phyloP scores from a whole-genome alignment of 2,888 invertebrate genomes.

The Melanostoma scalare region DNA sequence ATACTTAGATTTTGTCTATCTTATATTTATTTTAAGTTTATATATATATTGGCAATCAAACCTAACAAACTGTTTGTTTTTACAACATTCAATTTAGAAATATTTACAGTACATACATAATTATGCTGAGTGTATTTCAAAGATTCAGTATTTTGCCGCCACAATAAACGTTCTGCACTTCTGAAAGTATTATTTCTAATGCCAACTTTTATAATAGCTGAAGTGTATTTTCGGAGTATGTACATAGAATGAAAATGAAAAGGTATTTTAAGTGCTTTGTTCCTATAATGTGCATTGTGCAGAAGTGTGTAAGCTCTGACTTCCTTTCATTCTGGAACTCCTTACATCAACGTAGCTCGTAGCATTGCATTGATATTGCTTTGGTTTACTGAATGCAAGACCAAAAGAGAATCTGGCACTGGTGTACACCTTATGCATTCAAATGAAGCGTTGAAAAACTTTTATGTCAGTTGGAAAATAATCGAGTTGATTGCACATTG shows the following conservation, averaged over 20 bases:
- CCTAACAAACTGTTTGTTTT: too few species aligned
- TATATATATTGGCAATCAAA: too few species aligned
- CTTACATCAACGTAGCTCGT: background rate
- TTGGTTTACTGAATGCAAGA: background rate
- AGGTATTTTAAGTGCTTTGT: slow-evolving; percentile 48
- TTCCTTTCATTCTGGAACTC: slow-evolving; percentile 13
- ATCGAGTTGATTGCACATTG: slow-evolving; percentile 57
- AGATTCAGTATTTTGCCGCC: slow-evolving; percentile 9
- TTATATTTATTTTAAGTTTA: too few species aligned
- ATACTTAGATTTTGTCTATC: too few species aligned
- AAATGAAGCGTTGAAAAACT: slow-evolving; percentile 47
- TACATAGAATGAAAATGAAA: slow-evolving; percentile 32
- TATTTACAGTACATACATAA: background rate
- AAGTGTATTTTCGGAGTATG: slow-evolving; percentile 32
- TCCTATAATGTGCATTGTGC: slow-evolving; percentile 29
- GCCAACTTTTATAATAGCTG: slow-evolving; percentile 40
- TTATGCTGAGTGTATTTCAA: background rate
- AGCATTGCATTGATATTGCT: background rate
- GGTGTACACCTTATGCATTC: slow-evolving; percentile 43
- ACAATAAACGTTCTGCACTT: slow-evolving; percentile 26
- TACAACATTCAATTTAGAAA: background rate
- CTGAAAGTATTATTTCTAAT: slow-evolving; percentile 37
- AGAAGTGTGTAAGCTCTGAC: slow-evolving; percentile 13
- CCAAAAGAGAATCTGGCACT: slow-evolving; percentile 27
- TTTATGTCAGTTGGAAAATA: slow-evolving; percentile 46